Conservation (phyloP, 1,140 invertebrate species). For the Micrasema minimum region DNA sequence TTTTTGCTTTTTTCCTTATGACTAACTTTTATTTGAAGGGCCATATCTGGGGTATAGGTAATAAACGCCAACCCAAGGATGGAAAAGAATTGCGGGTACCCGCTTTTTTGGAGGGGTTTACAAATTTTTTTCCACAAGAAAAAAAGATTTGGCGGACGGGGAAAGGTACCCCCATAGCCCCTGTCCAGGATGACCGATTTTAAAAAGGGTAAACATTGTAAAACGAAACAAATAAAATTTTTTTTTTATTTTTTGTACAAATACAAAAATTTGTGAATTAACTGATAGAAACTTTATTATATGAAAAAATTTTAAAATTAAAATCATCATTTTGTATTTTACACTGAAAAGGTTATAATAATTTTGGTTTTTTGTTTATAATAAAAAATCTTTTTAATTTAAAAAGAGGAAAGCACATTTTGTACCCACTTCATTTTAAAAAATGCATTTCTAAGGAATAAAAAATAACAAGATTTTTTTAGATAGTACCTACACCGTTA, state of each 20-base stretch:
- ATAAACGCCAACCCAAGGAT: conserved; percentile 27
- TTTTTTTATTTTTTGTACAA: no score
- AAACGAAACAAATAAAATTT: not conserved
- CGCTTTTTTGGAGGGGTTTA: conserved; percentile 34
- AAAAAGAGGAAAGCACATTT: no score
- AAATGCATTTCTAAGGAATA: no score
- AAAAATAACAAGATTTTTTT: no score
- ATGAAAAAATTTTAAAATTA: not conserved
- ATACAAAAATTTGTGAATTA: no score
- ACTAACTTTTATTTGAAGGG: no score
- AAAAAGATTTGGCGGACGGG: conserved; percentile 44
- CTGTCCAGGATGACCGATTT: conserved; percentile 1
- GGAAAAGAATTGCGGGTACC: conserved; percentile 25
- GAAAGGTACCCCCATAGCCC: conserved; percentile 18
- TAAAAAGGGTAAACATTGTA: conserved; percentile 12
- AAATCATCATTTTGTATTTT: not conserved
- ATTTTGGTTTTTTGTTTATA: not conserved
- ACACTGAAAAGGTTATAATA: not conserved
- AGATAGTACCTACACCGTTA: no score
- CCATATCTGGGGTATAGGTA: no score
- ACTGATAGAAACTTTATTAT: not conserved
- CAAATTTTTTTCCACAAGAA: conserved; percentile 40
- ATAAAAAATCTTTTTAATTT: not conserved
- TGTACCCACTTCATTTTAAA: no score
- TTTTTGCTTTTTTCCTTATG: no score